Percentiles rank a stretch among this genome's conserved stretches.
Evolutionary conservation across 2,888 invertebrate species (phyloP).

Genomic region (Troides oblongomaculatus): DNA sequence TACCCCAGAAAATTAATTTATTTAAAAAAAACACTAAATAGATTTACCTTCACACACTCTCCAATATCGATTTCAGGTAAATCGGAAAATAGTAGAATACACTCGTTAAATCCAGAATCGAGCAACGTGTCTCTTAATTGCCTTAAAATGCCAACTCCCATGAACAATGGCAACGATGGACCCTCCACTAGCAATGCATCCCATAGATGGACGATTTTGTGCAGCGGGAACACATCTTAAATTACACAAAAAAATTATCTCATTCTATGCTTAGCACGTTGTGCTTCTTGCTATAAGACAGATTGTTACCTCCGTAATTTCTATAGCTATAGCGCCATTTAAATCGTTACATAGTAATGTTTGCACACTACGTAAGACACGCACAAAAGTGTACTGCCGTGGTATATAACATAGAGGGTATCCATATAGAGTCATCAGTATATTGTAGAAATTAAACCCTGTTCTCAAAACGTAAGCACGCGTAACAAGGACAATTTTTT

Average conservation of each 20-base stretch:
- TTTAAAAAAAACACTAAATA: background rate
- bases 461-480: too few species aligned
- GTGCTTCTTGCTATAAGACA: background rate
- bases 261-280: background rate
- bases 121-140: conserved; percentile 92
- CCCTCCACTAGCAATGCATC: conserved; percentile 96
- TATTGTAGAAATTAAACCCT: too few species aligned
- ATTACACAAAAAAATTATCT: conserved; percentile 11
- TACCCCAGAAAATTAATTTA: background rate
- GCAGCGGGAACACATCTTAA: conserved; percentile 97
- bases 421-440: too few species aligned
- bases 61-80: conserved; percentile 98
- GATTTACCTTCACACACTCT: conserved; percentile 85
- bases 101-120: conserved; percentile 97
- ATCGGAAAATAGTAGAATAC: conserved; percentile 98
- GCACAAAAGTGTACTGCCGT: too few species aligned
- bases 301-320: too few species aligned
- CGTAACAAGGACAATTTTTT: too few species aligned
- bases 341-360: too few species aligned
- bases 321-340: too few species aligned
- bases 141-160: conserved; percentile 94
- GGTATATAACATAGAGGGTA: too few species aligned
- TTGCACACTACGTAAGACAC: too few species aligned
- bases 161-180: conserved; percentile 94
- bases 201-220: conserved; percentile 99